Base-by-base conservation (phyloP, 1,140 invertebrate genomes). In the Physella acuta region DNA sequence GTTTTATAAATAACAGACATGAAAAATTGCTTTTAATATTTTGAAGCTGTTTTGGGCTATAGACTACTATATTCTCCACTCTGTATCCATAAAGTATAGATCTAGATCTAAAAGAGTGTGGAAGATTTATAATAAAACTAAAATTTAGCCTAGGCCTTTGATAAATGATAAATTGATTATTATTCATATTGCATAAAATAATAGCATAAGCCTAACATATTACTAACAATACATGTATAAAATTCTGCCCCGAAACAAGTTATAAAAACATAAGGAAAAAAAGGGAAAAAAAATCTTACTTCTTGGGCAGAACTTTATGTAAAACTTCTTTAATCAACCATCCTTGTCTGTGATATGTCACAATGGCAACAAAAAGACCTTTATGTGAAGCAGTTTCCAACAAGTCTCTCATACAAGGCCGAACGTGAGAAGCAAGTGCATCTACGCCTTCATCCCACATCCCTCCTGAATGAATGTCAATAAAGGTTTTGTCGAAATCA, bases 401-500 rank as follows among this genome's bases (percentile, higher is more conserved):
- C 30, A 84, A 70, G 55, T 81, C 77, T 59, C 72, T 73, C 73
- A 85, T 80, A 70, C 81, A 82, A 0, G 82, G 81, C 26, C 82
- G 75, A 24, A 84, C 76, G 60, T 81, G 75, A 28, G 74, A 56
- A 5, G 70, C 74, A 36, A 85, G 71, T 53, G 79, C 79, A 33
- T 81, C 78, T 1, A 75, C 70, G 49, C 75, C 72, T 24, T 80
- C 79, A 58, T 77, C 76, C 83, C 83, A 85, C 36, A 73, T 68
- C 11, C 83, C 83, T n/a, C 79, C 78, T 24, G 83, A 82, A 61
- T 85, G 82, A 52, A 83, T 77, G 24, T 74, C 76, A 39, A 85
- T 77, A 34, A 84, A 66, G 8, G 83, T 85, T 49, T 79, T 75
- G 71, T 85, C 83, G 71, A 85, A 85, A 73, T 85, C 83, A 17